A percentile compares a stretch with the other conserved stretches of the same genome.
phyloP scores from a whole-genome alignment of 2,113 vertebrate species.

The Ursus arctos region DNA sequence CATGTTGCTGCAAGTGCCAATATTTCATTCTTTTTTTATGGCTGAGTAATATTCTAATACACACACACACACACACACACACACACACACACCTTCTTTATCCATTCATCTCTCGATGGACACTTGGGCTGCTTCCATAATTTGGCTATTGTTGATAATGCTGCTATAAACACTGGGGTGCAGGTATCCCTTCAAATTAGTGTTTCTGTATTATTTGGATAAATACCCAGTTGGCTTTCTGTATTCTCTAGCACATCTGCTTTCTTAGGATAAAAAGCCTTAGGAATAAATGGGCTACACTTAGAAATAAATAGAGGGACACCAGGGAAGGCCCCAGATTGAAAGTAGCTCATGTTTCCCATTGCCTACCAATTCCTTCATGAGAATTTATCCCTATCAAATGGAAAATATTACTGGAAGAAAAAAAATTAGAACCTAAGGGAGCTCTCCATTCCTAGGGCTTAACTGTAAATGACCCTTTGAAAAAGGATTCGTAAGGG shows the following conservation, averaged over 20 bases:
- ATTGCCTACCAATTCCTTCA: background rate
- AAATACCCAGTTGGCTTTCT: background rate
- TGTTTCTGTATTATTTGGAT: background rate
- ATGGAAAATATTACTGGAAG: constrained; percentile 18
- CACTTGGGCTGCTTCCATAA: background rate
- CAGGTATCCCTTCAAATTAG: background rate
- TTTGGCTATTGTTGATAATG: background rate
- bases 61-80: too few relatives aligned
- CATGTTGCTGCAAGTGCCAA: background rate
- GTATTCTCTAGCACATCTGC: background rate
- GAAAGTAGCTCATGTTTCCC: background rate
- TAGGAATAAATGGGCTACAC: background rate
- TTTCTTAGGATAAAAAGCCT: background rate
- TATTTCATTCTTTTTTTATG: background rate
- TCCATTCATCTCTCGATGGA: background rate
- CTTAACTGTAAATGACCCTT: constrained; percentile 13
- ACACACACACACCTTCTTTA: background rate
- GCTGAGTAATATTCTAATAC: background rate
- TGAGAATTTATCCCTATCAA: background rate
- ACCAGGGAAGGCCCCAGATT: background rate
- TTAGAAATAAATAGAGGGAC: background rate
- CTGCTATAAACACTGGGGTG: background rate
- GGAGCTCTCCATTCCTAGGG: background rate
- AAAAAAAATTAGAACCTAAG: background rate
- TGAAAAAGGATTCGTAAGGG: background rate